Base-by-base conservation (phyloP, 2,797 vertebrate genomes). In the Cyclopterus lumpus region DNA sequence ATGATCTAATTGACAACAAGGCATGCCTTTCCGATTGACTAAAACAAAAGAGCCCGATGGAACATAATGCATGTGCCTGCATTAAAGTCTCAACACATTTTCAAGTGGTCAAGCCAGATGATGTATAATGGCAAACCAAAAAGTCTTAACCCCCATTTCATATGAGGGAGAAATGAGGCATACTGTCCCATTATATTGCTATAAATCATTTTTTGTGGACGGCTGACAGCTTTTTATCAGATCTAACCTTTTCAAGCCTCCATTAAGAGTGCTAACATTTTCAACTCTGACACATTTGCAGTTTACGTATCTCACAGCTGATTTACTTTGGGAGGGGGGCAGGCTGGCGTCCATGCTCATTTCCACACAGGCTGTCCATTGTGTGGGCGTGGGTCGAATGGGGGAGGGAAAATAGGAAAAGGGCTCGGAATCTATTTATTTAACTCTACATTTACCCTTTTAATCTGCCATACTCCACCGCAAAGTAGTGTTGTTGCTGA, bases 171-270 rank as follows among this genome's bases (percentile, higher is more conserved):
- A 99, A 99, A 99, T 99, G 97, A 98, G 97, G 95, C 97, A 96
- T 97, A 96, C 96, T 96, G 95, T 96, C 96, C 96, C 95, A 97
- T 98, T 98, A 97, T 96, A 95, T 93, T 94, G 95, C 94, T 95
- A 98, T 99, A 97, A 98, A 99, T 99, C 97, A 98, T 96, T 96
- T 93, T 96, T 94, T 30, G 96, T 95, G 95, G 96, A 96, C 91
- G 94, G 93, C 94, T 97, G 97, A 98, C 97, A 97, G 97, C 95
- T 97, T 97, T 94, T 98, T 97, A 98, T 99, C 97, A 98, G 97
- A 96, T 97, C 95, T 99, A 98, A 99, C 98, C 98, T 99, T 99
- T 99, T 97, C 97, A 97, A 97, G 97, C 96, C 95, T 96, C 96
- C 96, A 96, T 97, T 97, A 97, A 95, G 95, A 96, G 94, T 81